These are phyloP conservation scores for Falco punctatus DNA, from an alignment of 2,113 vertebrate species.

Conservation along the genomic window DNA sequence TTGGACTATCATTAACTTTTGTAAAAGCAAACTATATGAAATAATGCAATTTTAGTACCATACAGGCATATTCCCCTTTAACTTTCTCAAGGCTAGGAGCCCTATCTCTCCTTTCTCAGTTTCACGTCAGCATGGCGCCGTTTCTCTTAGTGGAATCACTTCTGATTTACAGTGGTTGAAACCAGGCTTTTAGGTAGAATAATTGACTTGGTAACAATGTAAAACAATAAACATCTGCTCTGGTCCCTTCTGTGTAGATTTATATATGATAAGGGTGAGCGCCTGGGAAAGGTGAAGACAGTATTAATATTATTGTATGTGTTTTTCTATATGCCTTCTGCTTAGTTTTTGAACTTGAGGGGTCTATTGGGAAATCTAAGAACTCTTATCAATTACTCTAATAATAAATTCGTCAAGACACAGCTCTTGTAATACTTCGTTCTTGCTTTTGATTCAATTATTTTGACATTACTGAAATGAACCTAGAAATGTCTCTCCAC, in stretches of 20 bases:
- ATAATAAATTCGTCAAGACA: conserved; percentile 56
- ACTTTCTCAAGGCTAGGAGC: neutral
- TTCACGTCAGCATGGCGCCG: neutral
- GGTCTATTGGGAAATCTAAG: conserved; percentile 54
- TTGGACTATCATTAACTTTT: neutral
- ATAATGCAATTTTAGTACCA: neutral
- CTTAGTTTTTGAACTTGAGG: conserved; percentile 29
- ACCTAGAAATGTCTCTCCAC: conserved; percentile 59
- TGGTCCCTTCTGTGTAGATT: neutral
- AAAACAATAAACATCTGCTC: conserved; percentile 9
- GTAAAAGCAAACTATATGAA: neutral
- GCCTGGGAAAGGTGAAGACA: conserved; percentile 1
- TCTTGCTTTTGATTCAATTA: conserved; percentile 69
- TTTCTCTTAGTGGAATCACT: neutral
- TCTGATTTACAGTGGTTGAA: conserved; percentile 6
- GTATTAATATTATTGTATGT: conserved; percentile 18
- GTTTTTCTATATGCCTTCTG: neutral
- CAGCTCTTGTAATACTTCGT: conserved; percentile 24
- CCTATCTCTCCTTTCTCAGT: neutral
- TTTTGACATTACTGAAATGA: conserved; percentile 74
- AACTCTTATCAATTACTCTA: conserved; percentile 64
- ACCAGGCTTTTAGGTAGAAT: neutral
- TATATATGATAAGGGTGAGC: conserved; percentile 9
- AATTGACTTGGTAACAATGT: conserved; percentile 2
- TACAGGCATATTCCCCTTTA: neutral